These are phyloP conservation scores for Spilarctia lutea DNA, from an alignment of 2,888 invertebrate species.

Conservation along the genomic window DNA sequence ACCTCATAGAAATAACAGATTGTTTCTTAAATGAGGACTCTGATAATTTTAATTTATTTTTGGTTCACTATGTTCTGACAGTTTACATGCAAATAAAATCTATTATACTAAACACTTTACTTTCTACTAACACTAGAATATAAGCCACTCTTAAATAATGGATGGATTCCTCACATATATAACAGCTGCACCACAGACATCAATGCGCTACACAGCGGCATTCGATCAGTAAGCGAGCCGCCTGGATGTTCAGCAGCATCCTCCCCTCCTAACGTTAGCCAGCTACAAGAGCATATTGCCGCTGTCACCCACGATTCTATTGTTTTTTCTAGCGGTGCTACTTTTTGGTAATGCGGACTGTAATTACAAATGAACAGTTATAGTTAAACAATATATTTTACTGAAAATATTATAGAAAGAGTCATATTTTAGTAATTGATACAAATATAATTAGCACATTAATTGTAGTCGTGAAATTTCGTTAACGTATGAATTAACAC, in stretches of 20 bases:
- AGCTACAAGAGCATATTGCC: constrained; percentile 74
- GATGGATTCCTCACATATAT: constrained; percentile 66
- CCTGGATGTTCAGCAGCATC: constrained; percentile 61
- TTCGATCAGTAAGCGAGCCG: constrained; percentile 70
- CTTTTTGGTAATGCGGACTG: constrained; percentile 67
- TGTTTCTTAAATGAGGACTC: too few relatives aligned
- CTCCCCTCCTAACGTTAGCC: constrained; percentile 76
- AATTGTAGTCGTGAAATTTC: too few relatives aligned
- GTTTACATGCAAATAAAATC: background rate
- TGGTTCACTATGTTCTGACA: background rate
- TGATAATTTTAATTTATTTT: too few relatives aligned
- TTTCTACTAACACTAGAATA: background rate
- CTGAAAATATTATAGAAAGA: background rate
- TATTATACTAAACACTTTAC: too few relatives aligned
- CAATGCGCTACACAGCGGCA: constrained; percentile 76
- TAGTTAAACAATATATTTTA: background rate
- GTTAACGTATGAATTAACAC: too few relatives aligned
- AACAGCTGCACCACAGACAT: constrained; percentile 71
- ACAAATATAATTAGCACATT: too few relatives aligned
- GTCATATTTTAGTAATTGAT: too few relatives aligned
- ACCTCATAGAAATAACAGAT: too few relatives aligned
- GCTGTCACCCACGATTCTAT: constrained; percentile 73
- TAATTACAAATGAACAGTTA: background rate
- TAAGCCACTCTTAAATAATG: background rate
- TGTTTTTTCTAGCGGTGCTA: constrained; percentile 67